Base-by-base conservation (phyloP, 2,797 vertebrate species). In the Odontamblyopus rebecca region DNA sequence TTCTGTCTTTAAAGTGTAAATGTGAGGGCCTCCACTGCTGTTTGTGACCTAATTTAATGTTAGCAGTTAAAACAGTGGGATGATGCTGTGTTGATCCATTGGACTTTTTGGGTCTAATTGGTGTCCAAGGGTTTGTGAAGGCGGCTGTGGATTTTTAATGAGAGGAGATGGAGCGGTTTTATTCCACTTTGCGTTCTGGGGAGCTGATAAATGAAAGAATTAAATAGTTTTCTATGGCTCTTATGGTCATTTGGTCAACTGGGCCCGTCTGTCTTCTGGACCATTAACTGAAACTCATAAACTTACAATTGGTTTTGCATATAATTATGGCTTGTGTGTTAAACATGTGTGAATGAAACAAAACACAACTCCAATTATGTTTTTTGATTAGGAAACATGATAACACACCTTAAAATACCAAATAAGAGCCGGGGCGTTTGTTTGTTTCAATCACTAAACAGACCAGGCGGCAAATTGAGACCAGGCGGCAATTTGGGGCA, bases 91-190 rank as follows among this genome's bases (percentile, higher is more conserved):
- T 26, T 23, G 32, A 41, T 65, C 41, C 38, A 29, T 4, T 65
- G 63, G 63, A 65, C 38, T 50, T 48, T 48, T 65, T 50, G 63
- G 41, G 26, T 44, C 41, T 51, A 29, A 66, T 66, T 66, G 44
- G 41, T 66, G 44, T 66, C 63, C 23, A 11, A 27, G 13, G 62
- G 62, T 51, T 27, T 50, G 41, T 1, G 23, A 50, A 50, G 26
- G 41, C 26, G 7, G 13, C 63, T 27, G 13, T 65, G 3, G n/a
- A 44, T n/a, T 3, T 23, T 26, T 48, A 50, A 50, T 50, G 23
- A 50, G 41, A 27, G 23, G 19, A 6, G 38, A 63, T 11, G 19
- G 61, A 64, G 35, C 61, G 13, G 32, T 41, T 41, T 23, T 44
- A 11, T 41, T 63, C 61, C 12, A 23, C 35, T 63, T 63, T 63